Percentiles rank a stretch among this genome's conserved stretches.
Evolutionary conservation across 2,888 invertebrate species (phyloP).

Genomic region (Endotricha flammealis): DNA sequence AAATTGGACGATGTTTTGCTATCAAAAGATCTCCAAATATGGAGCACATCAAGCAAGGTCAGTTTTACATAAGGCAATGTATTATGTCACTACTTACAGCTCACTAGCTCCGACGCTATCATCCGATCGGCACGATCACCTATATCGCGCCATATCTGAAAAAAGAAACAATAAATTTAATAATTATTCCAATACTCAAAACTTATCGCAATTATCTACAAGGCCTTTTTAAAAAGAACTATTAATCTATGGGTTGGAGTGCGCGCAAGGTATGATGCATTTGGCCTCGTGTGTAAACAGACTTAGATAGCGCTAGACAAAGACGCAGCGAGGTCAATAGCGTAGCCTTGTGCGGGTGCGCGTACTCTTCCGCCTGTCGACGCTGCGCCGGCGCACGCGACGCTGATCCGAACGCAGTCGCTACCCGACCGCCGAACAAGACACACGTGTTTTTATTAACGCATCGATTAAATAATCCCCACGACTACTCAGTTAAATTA

Average conservation of each 20-base stretch:
- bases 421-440: conserved; percentile 36
- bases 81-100: conserved; percentile 46
- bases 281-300: conserved; percentile 74
- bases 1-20: too few relatives aligned
- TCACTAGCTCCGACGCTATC: conserved; percentile 44
- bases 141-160: conserved; percentile 61
- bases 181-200: conserved; percentile 15
- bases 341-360: conserved; percentile 75
- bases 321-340: conserved; percentile 77
- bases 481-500: not conserved
- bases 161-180: conserved; percentile 17
- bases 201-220: conserved; percentile 44
- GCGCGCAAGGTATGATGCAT: conserved; percentile 70
- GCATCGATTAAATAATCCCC: not conserved
- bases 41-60: not conserved
- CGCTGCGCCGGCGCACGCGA: conserved; percentile 28
- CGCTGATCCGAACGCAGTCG: conserved; percentile 40
- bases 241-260: conserved; percentile 33
- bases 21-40: too few relatives aligned
- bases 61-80: not conserved
- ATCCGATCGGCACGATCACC: conserved; percentile 49
- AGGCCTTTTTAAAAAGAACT: conserved; percentile 45
- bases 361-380: conserved; percentile 71
- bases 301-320: conserved; percentile 76
- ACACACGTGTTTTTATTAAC: conserved; percentile 27